Evolutionary conservation across 1,140 invertebrate species (phyloP), one percentile per base, ranked within the genome.

Genomic region (Drosophila punjabiensis): DNA sequence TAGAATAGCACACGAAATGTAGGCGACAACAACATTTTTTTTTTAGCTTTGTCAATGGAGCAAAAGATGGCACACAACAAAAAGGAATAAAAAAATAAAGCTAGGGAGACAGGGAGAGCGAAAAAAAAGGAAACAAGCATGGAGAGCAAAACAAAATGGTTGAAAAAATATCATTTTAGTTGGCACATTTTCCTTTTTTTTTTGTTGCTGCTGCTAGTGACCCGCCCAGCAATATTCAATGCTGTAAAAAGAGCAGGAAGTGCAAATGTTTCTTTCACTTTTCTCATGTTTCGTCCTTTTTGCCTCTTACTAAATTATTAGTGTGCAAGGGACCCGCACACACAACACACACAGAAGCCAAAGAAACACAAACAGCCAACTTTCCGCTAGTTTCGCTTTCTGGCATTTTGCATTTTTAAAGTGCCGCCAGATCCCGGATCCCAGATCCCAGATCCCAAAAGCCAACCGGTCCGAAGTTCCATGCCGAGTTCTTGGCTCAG

Each of bases 221-320:
- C 85, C 85, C 81, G 85, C 81, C 87, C 83, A 83, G 67, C 84
- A 45, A 63, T 78, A 82, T 84, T 83, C 68, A 60, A 68, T 48
- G 65, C 39, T 60, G 32, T 45, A 59, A 62, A 66, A 62, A 63
- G 70, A 90, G 86, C 81, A 90, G 85, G 86, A 90, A 89, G 85
- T 81, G 85, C 70, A 89, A 88, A 90, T 90, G 85, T 85, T 88
- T 85, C 86, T 89, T 88, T 81, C 74, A 50, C 86, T 88, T 75
- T 73, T 85, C 66, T 75, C 75, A 68, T 79, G 62, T 52, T 78
- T 68, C 68, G 69, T 65, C 74, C 64, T 79, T 79, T 82, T 84
- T 83, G 68, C 75, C 86, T 90, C 79, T 90, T 86, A 89, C 82
- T 89, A 64, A 89, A 89, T 90, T 89, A 89, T 89, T 89, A 86